phyloP scores from a whole-genome alignment of 2,888 invertebrate genomes.

The Drepanosiphum platanoidis region DNA sequence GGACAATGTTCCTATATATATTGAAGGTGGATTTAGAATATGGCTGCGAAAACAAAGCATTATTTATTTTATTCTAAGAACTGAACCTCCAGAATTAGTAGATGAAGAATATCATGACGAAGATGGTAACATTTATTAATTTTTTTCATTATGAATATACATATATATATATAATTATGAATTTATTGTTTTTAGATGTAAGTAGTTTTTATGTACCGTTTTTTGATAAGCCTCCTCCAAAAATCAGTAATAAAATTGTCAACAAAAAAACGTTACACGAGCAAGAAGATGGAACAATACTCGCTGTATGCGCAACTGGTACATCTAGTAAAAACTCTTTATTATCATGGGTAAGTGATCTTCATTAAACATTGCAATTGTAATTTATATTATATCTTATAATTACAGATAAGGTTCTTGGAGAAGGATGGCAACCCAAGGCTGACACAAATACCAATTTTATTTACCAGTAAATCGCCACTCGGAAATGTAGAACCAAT shows the following conservation, averaged over 20 bases:
- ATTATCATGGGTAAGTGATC: conserved; percentile 81
- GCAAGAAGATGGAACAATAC: conserved; percentile 90
- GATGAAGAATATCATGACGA: conserved; percentile 65
- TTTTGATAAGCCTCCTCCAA: conserved; percentile 67
- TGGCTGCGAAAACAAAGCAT: conserved; percentile 81
- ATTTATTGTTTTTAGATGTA: conserved; percentile 74
- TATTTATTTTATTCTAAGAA: conserved; percentile 84
- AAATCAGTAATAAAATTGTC: conserved; percentile 61
- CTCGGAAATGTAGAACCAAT: conserved; percentile 66
- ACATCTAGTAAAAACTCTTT: conserved; percentile 90
- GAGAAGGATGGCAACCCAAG: conserved; percentile 80
- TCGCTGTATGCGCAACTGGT: conserved; percentile 90
- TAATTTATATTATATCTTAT: neutral
- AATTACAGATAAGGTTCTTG: conserved; percentile 71
- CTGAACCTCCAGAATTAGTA: conserved; percentile 73
- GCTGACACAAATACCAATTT: conserved; percentile 75
- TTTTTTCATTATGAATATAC: neutral
- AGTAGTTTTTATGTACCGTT: conserved; percentile 74
- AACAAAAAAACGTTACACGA: conserved; percentile 82
- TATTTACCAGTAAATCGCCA: conserved; percentile 82
- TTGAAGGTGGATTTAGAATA: conserved; percentile 86
- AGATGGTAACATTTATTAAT: conserved; percentile 55
- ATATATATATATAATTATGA: too few relatives aligned
- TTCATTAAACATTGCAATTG: neutral
- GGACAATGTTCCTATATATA: conserved; percentile 74